Evolutionary conservation across 1,140 invertebrate genomes (phyloP), one percentile per base, ranked within the genome.

Genomic region (Anastrepha obliqua): DNA sequence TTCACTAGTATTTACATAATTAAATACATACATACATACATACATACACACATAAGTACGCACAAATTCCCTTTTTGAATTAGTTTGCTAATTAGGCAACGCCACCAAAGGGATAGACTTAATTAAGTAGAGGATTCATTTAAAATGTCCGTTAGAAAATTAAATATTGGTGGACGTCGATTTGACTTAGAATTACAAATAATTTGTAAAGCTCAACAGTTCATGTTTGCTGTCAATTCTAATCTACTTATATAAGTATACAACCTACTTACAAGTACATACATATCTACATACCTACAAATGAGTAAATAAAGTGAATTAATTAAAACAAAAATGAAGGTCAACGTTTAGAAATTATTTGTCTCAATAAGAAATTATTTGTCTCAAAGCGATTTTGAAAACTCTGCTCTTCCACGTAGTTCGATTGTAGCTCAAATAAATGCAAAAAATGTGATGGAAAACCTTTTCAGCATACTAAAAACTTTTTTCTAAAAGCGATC

Each of bases 131-230:
- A 42, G 29, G 29, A 9, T 55, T 29, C 44, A 29, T 29, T 29
- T 29, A 29, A 29, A 29, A 29, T 29, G 29, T 29, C 29, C 29
- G 29, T 29, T 29, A 29, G 29, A 29, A 29, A 29, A 11, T 11
- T 11, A 55, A 74, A 3, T 74, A 42, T 17, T 74, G 13, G 67
- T 42, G 42, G 67, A 39, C 15, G 67, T 47, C 7, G 4, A 74
- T 44, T 74, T 44, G 11, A 44, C 9, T 47, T 42, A 5, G 44
- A 42, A 17, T 74, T 74, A 74, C 15, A 74, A 74, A 74, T n/a
- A 4, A 74, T 74, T 74, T 47, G 4, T 47, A n/a, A 74, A 74
- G 67, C 17, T 74, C 67, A 74, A 74, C 42, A 6, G 67, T 44
- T 74, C 67, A 74, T 44, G 67, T 74, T 74, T 74, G 15, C 44